A percentile compares a stretch with the other conserved stretches of the same genome.
Conservation (phyloP, 2,888 invertebrate genomes). For the Rutpela maculata region DNA sequence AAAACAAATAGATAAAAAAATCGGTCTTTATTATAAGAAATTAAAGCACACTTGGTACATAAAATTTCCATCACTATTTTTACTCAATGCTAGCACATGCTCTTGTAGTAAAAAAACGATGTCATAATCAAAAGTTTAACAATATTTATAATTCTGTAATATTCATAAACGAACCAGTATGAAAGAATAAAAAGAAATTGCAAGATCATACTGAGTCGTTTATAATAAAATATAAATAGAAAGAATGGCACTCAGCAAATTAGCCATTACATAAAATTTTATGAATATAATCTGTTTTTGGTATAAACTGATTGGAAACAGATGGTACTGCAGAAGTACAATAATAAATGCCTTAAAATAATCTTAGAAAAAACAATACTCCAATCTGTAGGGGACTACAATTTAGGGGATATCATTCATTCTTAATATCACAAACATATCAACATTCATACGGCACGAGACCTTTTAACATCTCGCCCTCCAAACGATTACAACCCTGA, state of each 20-base stretch:
- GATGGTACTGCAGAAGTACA: slow-evolving; percentile 65
- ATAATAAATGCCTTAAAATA: slow-evolving; percentile 70
- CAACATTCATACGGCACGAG: slow-evolving; percentile 57
- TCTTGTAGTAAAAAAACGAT: slow-evolving; percentile 66
- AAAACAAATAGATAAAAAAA: slow-evolving; percentile 67
- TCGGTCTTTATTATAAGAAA: slow-evolving; percentile 74
- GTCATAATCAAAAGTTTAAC: slow-evolving; percentile 63
- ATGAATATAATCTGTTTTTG: slow-evolving; percentile 60
- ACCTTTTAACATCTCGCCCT: slow-evolving; percentile 52
- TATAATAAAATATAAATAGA: slow-evolving; percentile 61
- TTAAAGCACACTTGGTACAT: slow-evolving; percentile 75
- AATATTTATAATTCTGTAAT: slow-evolving; percentile 55
- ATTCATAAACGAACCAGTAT: slow-evolving; percentile 48
- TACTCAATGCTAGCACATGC: slow-evolving; percentile 64
- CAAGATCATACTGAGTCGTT: slow-evolving; percentile 57
- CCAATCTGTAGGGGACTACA: slow-evolving; percentile 60
- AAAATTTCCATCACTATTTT: slow-evolving; percentile 70
- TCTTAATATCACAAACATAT: slow-evolving; percentile 57
- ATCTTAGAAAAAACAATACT: slow-evolving; percentile 65
- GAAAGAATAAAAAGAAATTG: slow-evolving; percentile 40
- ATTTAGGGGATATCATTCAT: slow-evolving; percentile 57
- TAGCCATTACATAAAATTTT: slow-evolving; percentile 53
- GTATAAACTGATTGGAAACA: slow-evolving; percentile 66
- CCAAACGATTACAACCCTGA: slow-evolving; percentile 65
- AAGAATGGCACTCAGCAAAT: slow-evolving; percentile 68